Evolutionary conservation across 2,797 vertebrate species (phyloP).

Genomic region (Channa striata): DNA sequence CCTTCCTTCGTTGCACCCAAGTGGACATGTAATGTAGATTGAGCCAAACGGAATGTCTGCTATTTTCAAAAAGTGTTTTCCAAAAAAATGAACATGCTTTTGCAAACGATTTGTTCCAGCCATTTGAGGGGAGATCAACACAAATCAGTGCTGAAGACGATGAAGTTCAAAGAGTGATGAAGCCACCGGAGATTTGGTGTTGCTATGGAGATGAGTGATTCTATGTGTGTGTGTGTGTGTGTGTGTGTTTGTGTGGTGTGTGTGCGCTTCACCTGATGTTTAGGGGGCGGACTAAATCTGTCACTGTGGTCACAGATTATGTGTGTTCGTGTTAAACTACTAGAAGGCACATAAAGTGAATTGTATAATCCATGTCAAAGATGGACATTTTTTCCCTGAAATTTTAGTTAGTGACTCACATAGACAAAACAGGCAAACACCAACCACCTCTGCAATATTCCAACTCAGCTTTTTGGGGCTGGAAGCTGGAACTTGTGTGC

Average conservation of each 20-base stretch:
- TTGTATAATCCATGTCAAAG: not conserved
- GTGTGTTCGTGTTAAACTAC: not conserved
- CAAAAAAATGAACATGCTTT: not conserved
- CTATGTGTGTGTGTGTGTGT: not conserved
- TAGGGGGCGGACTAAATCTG: conserved; percentile 30
- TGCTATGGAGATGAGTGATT: conserved; percentile 69
- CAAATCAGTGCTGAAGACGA: conserved; percentile 42
- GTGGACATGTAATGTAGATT: conserved; percentile 7
- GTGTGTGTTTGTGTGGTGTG: not conserved
- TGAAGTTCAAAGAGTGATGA: conserved; percentile 67
- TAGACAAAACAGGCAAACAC: not conserved
- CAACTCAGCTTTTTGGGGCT: not conserved
- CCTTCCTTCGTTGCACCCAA: not conserved
- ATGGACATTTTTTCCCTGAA: not conserved
- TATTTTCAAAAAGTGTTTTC: conserved; percentile 2
- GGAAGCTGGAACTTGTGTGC: conserved; percentile 2
- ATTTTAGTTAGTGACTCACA: not conserved
- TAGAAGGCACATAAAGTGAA: not conserved
- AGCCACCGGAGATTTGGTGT: conserved; percentile 62
- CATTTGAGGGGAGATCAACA: conserved; percentile 22
- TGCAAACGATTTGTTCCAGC: conserved; percentile 21
- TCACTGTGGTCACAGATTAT: conserved; percentile 27
- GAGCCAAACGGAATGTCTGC: not conserved
- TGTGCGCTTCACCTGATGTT: conserved; percentile 33
- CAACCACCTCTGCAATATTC: not conserved